Base-by-base conservation (phyloP, 2,797 vertebrate species). In the Poecilia wingei region DNA sequence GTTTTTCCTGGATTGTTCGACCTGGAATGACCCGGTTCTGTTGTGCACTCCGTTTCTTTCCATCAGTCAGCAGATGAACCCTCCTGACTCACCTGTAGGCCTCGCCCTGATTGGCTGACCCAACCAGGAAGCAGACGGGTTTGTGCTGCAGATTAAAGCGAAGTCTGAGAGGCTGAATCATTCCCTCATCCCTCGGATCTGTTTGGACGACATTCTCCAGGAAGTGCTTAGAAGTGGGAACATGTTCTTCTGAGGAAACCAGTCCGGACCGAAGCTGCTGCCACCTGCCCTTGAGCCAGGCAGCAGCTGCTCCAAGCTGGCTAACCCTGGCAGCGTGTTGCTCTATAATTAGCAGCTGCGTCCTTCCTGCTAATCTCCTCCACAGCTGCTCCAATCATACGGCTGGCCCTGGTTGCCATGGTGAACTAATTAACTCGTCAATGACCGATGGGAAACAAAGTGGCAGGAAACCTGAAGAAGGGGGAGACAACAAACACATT, bases 341-440 rank as follows among this genome's bases (percentile, higher is more conserved):
- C 76, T 76, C 87, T 89, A 89, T 89, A 90, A 86, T 89, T 89
- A 91, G 89, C 80, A 64, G 72, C 73, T 2, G 22, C 79, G 84
- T 79, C 83, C 86, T 85, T 88, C 59, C 64, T 59, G 87, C 77
- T 88, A 89, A 91, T 88, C 89, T 78, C 64, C 16, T 18, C 0
- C 68, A 2, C 75, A 59, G 82, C 85, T 89, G 85, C 85, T 93
- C 88, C 90, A 90, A 85, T 91, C 81, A 69, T 78, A 83, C 66
- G 80, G 69, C 82, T 80, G 79, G 75, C 70, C 75, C 57, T 80
- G 33, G 70, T 90, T 86, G 66, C 82, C 83, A 87, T 82, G 86
- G 78, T 0, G 3, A 89, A 20, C 70, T 57, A 77, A 87, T 90
- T 87, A 86, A 49, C 72, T 78, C 20, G 8, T 89, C 74, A 89